phyloP scores from a whole-genome alignment of 2,888 invertebrate genomes.

The Protodeltote pygarga region DNA sequence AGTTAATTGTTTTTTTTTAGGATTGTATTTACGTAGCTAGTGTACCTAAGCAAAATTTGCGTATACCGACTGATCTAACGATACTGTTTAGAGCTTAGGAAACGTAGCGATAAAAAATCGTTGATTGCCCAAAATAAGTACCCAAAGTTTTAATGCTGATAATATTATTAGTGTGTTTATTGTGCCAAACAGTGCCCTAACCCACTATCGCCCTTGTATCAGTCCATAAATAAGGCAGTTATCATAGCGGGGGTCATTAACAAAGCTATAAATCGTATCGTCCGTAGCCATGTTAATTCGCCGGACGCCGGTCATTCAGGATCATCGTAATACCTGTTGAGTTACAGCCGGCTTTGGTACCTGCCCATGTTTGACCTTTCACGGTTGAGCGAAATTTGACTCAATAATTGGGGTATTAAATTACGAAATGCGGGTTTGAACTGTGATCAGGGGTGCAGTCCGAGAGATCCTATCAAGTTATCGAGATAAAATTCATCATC shows the following conservation, averaged over 20 bases:
- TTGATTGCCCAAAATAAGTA: constrained; percentile 14
- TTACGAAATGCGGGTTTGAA: constrained; percentile 29
- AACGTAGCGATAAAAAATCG: too few species aligned
- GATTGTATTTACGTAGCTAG: too few species aligned
- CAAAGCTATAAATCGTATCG: constrained; percentile 60
- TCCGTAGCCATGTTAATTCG: constrained; percentile 71
- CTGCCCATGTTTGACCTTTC: constrained; percentile 56
- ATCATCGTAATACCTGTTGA: constrained; percentile 84
- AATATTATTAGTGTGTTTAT: neutral
- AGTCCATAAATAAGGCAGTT: constrained; percentile 55
- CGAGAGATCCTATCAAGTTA: too few species aligned
- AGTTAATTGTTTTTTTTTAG: too few species aligned
- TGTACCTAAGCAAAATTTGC: too few species aligned
- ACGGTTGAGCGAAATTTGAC: constrained; percentile 40
- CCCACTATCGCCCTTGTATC: constrained; percentile 29
- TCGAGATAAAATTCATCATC: too few species aligned
- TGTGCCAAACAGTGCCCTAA: constrained; percentile 15
- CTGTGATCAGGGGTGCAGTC: constrained; percentile 5
- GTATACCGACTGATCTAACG: too few species aligned
- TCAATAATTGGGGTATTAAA: constrained; percentile 41
- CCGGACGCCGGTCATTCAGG: constrained; percentile 75
- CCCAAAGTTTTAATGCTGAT: neutral
- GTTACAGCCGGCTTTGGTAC: constrained; percentile 73
- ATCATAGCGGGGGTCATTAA: constrained; percentile 62
- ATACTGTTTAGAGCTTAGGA: too few species aligned